A percentile compares a stretch with the other conserved stretches of the same genome.
Evolutionary conservation across 2,113 vertebrate genomes (phyloP).

Genomic region (Anarhynchus alexandrinus): DNA sequence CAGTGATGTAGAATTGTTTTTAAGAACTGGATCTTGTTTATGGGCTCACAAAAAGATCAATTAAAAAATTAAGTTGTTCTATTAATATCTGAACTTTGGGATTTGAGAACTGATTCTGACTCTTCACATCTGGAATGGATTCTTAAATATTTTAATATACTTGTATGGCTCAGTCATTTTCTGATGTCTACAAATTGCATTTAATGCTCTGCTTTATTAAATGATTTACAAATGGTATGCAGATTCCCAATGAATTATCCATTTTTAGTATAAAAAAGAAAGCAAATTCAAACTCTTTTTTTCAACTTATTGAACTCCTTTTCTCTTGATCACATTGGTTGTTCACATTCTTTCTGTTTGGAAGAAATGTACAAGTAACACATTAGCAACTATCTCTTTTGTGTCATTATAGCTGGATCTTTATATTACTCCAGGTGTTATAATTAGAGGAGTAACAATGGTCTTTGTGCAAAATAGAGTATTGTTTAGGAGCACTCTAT

Average conservation of each 20-base stretch:
- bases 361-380: background rate
- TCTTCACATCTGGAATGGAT: background rate
- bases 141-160: background rate
- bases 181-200: background rate
- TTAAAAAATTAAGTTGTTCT: background rate
- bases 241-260: background rate
- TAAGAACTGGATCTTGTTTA: background rate
- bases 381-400: background rate
- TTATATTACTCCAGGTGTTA: background rate
- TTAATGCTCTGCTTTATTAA: background rate
- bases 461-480: background rate
- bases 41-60: background rate
- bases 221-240: background rate
- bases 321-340: background rate
- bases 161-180: background rate
- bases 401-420: background rate
- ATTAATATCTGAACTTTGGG: background rate
- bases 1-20: background rate
- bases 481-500: background rate
- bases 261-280: background rate
- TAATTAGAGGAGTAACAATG: background rate
- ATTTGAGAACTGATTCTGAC: background rate
- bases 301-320: background rate
- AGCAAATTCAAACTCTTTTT: background rate
- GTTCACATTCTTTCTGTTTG: background rate